Base-by-base conservation (phyloP, 1,140 invertebrate species). In the Rhyacophila brunnea region DNA sequence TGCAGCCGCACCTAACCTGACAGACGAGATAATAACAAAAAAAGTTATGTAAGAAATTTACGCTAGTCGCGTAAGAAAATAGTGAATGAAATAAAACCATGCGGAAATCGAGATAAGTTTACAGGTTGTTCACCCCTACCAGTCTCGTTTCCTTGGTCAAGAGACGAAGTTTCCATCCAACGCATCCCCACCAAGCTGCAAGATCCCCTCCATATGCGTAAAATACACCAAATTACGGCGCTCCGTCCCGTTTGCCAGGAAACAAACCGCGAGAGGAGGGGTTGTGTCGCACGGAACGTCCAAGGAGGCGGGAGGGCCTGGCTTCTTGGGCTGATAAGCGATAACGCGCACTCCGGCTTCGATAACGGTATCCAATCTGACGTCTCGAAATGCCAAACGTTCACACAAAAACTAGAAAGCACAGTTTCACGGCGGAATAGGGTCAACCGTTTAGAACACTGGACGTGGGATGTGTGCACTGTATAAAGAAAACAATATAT, bases 61-160 rank as follows among this genome's bases (percentile, higher is more conserved):
- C 45, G 13, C 19, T 6, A 19, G 15, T 19, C 14, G 56, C 46
- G 48, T 35, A 47, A 51, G 48, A 42, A 51, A 58, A 57, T 35
- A 38, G 28, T 18, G 56, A 58, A 58, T 45, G 47, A 58, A 50
- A 58, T 50, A 13, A 44, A 56, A 44, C 6, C 48, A 18, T 40
- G 11, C 35, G n/a, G 49, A 52, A 42, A 54, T 18, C 14, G 14
- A 45, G 42, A 14, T 20, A 45, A 44, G 44, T 56, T 49, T 43
- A 45, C 50, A 78, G 74, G 73, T 75, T 74, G 68, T 75, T 76
- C 69, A 76, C 76, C 76, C 76, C 76, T 76, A 75, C 75, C 74
- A 72, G 69, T 71, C 72, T 68, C 70, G n/a, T 51, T 58, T 54
- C 49, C 58, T 52, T 38, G 58, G 51, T 71, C 69, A 67, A 69